Evolutionary conservation across 2,113 vertebrate genomes (phyloP).

Genomic region (Garra rufa): DNA sequence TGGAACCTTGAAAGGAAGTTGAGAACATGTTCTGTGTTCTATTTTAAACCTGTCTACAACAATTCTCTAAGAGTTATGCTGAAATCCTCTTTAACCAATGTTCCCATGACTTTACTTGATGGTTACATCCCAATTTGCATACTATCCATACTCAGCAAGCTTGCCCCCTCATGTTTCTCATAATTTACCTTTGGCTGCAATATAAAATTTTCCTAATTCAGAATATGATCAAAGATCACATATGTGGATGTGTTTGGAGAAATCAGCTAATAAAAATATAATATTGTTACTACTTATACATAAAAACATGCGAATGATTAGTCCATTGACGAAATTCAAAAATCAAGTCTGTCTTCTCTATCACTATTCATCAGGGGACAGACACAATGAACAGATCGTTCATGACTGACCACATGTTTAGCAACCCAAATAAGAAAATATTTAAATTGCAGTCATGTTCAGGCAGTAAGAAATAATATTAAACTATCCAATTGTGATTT

Average conservation of each 20-base stretch:
- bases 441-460: no score
- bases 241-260: background rate
- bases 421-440: no score
- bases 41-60: background rate
- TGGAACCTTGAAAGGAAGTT: conserved; percentile 14
- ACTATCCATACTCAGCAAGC: background rate
- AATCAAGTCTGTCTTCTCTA: no score
- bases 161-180: background rate
- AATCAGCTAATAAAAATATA: no score
- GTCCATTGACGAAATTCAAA: no score
- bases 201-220: background rate
- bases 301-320: no score
- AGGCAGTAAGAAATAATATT: no score
- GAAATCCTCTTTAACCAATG: background rate
- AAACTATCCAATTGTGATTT: no score
- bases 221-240: background rate
- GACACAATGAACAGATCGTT: no score
- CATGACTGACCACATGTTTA: no score
- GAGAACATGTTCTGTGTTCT: conserved; percentile 6
- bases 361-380: no score
- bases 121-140: background rate
- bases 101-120: background rate
- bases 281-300: no score
- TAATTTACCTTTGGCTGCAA: background rate
- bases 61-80: background rate